Evolutionary conservation across 2,113 vertebrate species (phyloP), one percentile per base, ranked within the genome.

Genomic region (Sylvietta virens): DNA sequence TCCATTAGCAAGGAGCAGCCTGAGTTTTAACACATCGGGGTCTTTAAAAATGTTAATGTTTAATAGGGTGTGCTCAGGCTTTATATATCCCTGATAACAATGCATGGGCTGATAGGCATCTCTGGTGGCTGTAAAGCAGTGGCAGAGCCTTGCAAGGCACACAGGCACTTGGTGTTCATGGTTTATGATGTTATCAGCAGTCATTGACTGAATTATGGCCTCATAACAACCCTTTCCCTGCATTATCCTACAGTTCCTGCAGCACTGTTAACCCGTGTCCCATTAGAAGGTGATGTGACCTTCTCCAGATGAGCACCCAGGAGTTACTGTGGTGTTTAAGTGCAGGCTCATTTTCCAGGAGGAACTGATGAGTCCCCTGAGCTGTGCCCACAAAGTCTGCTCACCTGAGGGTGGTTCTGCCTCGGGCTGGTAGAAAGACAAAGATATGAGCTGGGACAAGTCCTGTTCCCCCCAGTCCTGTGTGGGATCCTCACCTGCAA

Each of bases 11-110:
- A 95, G 88, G 86, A 96, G 77, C 88, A 94, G 80, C 60, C 77
- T 23, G 64, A 67, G 82, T 94, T 93, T 96, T 96, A 96, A 92
- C 94, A 96, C 90, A 96, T 92, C 79, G 51, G 76, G 81, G 85
- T 84, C 93, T 93, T 94, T 81, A 84, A 96, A 92, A 92, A 92
- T 72, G 95, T 97, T 96, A 97, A 97, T 96, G 88, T 96, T 96
- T 97, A 93, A 97, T 86, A 86, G 86, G 83, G 83, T 96, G 74
- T 92, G 87, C 82, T 95, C 79, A 73, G n/a, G 70, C 66, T 91
- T 89, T 85, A 31, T 82, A 47, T 44, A 50, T 79, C 81, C 78
- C 70, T 79, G 92, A 44, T 96, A 95, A 92, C 94, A 89, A 72
- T 72, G 58, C 92, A 39, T 0, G 11, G 91, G 53, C 91, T 85